Conservation (phyloP, 1,140 invertebrate species). For the Daktulosphaira vitifoliae region DNA sequence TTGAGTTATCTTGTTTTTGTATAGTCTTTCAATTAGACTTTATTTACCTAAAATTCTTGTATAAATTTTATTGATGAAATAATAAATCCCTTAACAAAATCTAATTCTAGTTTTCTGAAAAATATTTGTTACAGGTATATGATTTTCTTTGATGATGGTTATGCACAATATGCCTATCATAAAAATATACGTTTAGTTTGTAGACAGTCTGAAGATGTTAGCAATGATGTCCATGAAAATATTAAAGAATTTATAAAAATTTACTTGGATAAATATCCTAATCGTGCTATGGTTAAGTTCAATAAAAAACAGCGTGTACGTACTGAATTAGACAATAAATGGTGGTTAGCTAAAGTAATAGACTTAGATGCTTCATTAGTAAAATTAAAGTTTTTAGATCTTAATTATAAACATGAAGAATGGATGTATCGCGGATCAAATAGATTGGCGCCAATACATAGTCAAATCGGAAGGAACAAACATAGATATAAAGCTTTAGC, state of each 20-base stretch:
- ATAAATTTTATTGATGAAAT: too few species aligned
- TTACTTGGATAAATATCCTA: neutral
- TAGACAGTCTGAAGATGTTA: neutral
- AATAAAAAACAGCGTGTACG: neutral
- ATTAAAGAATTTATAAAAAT: neutral
- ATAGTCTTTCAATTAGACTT: too few species aligned
- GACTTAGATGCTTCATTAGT: slow-evolving; percentile 1
- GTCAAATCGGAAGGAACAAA: too few species aligned
- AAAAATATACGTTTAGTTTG: slow-evolving; percentile 36
- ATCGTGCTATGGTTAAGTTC: neutral
- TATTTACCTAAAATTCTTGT: too few species aligned
- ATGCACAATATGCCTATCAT: slow-evolving; percentile 76
- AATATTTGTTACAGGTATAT: slow-evolving; percentile 75
- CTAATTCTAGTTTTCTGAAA: slow-evolving; percentile 4
- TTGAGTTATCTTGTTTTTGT: too few species aligned
- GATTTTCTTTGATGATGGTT: slow-evolving; percentile 94
- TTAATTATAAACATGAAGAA: neutral
- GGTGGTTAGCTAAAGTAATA: neutral
- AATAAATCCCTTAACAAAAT: too few species aligned
- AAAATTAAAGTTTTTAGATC: neutral
- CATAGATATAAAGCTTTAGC: too few species aligned
- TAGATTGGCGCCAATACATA: neutral
- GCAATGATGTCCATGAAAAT: neutral
- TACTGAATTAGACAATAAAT: neutral
- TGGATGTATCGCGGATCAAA: neutral